A percentile compares a stretch with the other conserved stretches of the same genome.
Conservation (phyloP, 2,888 invertebrate genomes). For the Eulithis prunata region DNA sequence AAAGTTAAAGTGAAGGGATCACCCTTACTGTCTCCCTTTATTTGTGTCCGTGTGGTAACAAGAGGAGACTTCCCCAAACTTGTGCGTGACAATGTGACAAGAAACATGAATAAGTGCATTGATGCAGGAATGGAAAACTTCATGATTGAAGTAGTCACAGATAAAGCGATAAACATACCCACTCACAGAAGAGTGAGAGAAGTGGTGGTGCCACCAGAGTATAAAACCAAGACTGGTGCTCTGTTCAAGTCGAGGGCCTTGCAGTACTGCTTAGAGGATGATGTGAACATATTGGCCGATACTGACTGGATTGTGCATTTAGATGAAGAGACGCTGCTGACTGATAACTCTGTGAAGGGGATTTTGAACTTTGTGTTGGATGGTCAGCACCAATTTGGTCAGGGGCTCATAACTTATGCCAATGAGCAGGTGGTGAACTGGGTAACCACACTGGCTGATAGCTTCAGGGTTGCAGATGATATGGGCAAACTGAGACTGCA, state of each 20-base stretch:
- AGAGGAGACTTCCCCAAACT: conserved; percentile 96
- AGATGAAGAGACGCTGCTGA: conserved; percentile 97
- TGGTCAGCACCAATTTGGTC: conserved; percentile 97
- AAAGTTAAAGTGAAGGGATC: conserved; percentile 95
- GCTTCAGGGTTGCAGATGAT: conserved; percentile 97
- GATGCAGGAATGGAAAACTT: conserved; percentile 97
- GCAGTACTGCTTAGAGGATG: conserved; percentile 97
- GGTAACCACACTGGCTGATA: conserved; percentile 98
- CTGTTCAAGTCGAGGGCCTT: conserved; percentile 97
- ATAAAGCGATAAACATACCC: conserved; percentile 91
- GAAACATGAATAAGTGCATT: conserved; percentile 94
- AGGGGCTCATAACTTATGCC: conserved; percentile 97
- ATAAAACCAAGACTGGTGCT: conserved; percentile 95
- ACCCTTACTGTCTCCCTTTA: conserved; percentile 95
- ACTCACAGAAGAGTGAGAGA: conserved; percentile 92
- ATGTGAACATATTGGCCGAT: conserved; percentile 92
- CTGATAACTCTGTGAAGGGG: conserved; percentile 95
- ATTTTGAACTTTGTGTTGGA: conserved; percentile 97
- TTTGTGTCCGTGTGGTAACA: conserved; percentile 97
- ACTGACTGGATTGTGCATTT: conserved; percentile 98
- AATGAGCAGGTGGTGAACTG: conserved; percentile 98
- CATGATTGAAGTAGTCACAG: conserved; percentile 97
- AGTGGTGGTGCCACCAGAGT: conserved; percentile 94
- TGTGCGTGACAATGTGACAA: conserved; percentile 92
- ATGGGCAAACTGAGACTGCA: conserved; percentile 98